phyloP scores from a whole-genome alignment of 1,140 invertebrate species.

The Bombus pyrosoma region DNA sequence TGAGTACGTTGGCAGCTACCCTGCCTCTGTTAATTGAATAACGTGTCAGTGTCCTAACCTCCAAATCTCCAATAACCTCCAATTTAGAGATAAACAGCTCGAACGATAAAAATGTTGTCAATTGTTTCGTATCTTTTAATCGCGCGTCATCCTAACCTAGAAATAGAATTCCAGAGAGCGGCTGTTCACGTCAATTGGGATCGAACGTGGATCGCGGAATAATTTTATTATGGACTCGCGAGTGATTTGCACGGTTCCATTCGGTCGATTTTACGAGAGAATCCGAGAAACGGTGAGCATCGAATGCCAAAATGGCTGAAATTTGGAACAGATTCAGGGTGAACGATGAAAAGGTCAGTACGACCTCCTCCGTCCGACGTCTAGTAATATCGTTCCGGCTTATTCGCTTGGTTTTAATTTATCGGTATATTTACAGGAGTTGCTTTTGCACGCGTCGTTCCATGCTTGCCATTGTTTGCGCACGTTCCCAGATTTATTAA shows the following conservation, averaged over 20 bases:
- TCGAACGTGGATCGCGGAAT: background rate
- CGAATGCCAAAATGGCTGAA: slow-evolving; percentile 45
- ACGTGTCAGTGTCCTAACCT: too few species aligned
- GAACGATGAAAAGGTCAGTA: slow-evolving; percentile 36
- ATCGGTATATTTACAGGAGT: slow-evolving; percentile 31
- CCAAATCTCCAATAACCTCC: too few species aligned
- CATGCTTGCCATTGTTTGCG: slow-evolving; percentile 27
- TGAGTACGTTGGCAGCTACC: background rate
- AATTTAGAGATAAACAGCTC: too few species aligned
- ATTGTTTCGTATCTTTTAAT: too few species aligned
- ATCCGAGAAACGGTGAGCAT: slow-evolving; percentile 25
- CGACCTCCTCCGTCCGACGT: background rate
- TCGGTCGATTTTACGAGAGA: slow-evolving; percentile 10
- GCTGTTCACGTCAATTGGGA: background rate
- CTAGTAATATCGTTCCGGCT: slow-evolving; percentile 10
- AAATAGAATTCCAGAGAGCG: background rate
- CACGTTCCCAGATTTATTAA: slow-evolving; percentile 41
- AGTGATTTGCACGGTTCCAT: background rate
- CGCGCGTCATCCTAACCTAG: background rate
- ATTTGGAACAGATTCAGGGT: slow-evolving; percentile 59
- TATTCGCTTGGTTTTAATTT: slow-evolving; percentile 39
- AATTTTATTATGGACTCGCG: too few species aligned
- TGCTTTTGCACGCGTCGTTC: background rate
- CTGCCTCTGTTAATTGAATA: too few species aligned
- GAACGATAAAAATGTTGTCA: too few species aligned